Evolutionary conservation across 2,888 invertebrate species (phyloP), one percentile per base, ranked within the genome.

Genomic region (Phengaris arion): DNA sequence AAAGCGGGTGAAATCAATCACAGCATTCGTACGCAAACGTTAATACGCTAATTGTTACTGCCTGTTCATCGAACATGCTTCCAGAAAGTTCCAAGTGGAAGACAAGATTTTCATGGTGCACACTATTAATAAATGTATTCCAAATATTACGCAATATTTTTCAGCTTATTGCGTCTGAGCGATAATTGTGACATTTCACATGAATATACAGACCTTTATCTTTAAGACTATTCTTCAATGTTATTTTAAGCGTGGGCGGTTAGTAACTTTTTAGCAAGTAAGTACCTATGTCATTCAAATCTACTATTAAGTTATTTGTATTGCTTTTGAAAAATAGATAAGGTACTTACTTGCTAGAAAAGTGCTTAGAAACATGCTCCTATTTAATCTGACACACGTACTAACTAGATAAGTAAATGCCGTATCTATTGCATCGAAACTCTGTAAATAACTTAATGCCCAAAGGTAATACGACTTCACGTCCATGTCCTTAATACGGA

Each of bases 21-120:
- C 64, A 64, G 12, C 64, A 35, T 64, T 64, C 13, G 64, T 35
- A 45, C 35, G 35, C 64, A 35, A 64, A 35, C 64, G 64, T 35
- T 64, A 64, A 64, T 64, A 45, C 64, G 64, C 35, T 64, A 64
- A 64, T 64, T 64, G 64, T 64, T 64, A 64, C 64, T 64, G 64
- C 64, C 48, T 64, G 35, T 64, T 64, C 12, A 64, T 64, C 35
- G 35, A 64, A 64, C 64, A 64, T 12, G 64, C 64, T 64, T 6
- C 45, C 10, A 35, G 64, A 64, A 13, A 64, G 64, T 64, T 35
- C 6, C 1, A 59, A 59, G 10, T 22, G 35, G 35, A 35, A 35
- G 35, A 35, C 35, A 35, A 22, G 22, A 35, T 35, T 35, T 35
- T 35, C 35, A 35, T 35, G 35, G 35, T 2, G 35, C 35, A 35